Evolutionary conservation across 2,797 vertebrate genomes (phyloP), one percentile per base, ranked within the genome.

Genomic region (Phrynocephalus forsythii): DNA sequence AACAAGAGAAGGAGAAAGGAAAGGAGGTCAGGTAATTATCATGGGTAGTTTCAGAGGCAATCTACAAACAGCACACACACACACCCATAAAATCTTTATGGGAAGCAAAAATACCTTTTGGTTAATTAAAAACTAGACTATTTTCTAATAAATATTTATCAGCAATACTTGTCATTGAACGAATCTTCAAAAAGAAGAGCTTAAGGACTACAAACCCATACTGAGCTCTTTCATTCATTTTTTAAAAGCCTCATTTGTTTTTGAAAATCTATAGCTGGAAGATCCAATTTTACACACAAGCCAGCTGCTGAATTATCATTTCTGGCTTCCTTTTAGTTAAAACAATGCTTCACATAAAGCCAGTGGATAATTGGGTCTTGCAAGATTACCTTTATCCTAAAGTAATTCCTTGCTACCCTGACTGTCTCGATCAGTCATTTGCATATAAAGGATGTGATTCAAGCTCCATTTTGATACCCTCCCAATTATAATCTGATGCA

Each of bases 161-260:
- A 91, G 16, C 50, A 78, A 18, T 3, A 33, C 75, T 89, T 87
- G 71, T 15, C 63, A 63, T 0, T 15, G 87, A 87, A 38, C 50
- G 60, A 84, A 30, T 50, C 33, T 83, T 78, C 66, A 86, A 38
- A 30, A 50, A 44, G 11, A 76, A 48, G 24, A 83, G 26, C 72
- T 88, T 72, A 81, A 83, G 75, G 48, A 78, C 6, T 73, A 86
- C 28, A 77, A 28, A 91, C 71, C 56, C 83, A 60, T 69, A 75
- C 30, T 83, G 15, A 68, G 56, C 80, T 52, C 28, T 92, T 88
- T 86, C 9, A 83, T 78, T 83, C 71, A 83, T 88, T 84, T 91
- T 85, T 87, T 87, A 78, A 67, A 90, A 89, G 78, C 33, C 91
- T 85, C 68, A 44, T 77, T 87, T 79, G 52, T 10, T 66, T 89